phyloP scores from a whole-genome alignment of 64 coral and sea anemone species.

The Stichodactyla helianthus region DNA sequence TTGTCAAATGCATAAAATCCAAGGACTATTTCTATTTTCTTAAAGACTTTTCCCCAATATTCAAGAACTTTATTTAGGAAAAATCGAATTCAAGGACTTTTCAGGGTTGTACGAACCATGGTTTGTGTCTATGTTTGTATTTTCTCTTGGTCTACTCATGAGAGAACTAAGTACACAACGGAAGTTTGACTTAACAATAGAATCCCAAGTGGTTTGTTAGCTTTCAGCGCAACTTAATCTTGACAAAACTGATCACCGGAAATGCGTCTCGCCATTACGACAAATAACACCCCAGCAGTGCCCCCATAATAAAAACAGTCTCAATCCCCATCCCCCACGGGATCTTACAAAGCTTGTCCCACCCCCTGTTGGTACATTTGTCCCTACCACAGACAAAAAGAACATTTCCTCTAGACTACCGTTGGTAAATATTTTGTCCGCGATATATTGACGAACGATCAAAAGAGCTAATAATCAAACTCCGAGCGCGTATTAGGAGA shows the following conservation, averaged over 20 bases:
- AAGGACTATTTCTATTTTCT: no score
- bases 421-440: not conserved
- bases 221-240: not conserved
- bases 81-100: no score
- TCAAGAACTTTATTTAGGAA: no score
- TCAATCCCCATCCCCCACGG: not conserved
- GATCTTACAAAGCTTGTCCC: no score
- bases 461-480: not conserved
- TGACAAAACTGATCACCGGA: not conserved
- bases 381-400: not conserved
- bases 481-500: not conserved
- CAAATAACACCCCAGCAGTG: conserved; percentile 7
- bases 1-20: no score
- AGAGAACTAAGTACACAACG: not conserved
- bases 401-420: not conserved
- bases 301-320: not conserved
- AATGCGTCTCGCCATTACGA: not conserved
- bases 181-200: not conserved
- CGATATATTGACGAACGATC: not conserved
- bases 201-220: not conserved
- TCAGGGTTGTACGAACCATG: no score
- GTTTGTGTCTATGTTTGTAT: not conserved
- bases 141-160: no score
- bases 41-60: no score
- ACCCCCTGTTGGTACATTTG: not conserved